These are phyloP conservation scores for Apeira syringaria DNA, from an alignment of 2,888 invertebrate species.

Conservation along the genomic window DNA sequence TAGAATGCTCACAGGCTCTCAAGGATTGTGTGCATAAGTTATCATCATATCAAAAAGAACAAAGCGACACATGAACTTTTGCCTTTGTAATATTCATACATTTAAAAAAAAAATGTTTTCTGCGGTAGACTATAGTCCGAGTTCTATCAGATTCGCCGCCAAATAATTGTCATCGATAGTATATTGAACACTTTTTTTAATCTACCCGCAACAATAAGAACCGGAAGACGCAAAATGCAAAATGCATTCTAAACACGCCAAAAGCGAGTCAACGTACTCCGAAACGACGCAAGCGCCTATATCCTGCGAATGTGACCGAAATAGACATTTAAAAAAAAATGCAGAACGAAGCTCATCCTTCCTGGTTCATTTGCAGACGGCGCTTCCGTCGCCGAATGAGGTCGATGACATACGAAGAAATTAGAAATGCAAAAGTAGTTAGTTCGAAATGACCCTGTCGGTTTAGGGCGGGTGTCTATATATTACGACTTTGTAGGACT, in stretches of 20 bases:
- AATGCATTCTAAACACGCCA: constrained; percentile 24
- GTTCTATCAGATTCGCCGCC: too few species aligned
- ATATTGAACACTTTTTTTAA: too few species aligned
- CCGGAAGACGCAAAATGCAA: constrained; percentile 33
- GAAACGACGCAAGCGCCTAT: constrained; percentile 44
- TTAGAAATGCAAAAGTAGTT: constrained; percentile 60
- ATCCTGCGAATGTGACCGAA: constrained; percentile 73
- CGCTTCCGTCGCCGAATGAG: constrained; percentile 57
- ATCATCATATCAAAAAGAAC: too few species aligned
- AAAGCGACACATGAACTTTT: too few species aligned
- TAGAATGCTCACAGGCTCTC: too few species aligned
- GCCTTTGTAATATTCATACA: too few species aligned
- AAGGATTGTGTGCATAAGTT: too few species aligned
- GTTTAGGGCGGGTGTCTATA: constrained; percentile 35
- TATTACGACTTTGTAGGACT: not conserved
- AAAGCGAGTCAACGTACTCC: constrained; percentile 43
- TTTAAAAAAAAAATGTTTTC: too few species aligned
- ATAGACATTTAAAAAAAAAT: constrained; percentile 52
- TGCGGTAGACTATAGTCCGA: too few species aligned
- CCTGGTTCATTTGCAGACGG: constrained; percentile 68
- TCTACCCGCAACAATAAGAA: too few species aligned
- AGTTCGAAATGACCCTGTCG: constrained; percentile 51
- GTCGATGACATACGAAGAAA: constrained; percentile 52
- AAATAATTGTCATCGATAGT: too few species aligned
- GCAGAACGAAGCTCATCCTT: constrained; percentile 34